Conservation (phyloP, 2,888 invertebrate species). For the Prenolepis imparis region DNA sequence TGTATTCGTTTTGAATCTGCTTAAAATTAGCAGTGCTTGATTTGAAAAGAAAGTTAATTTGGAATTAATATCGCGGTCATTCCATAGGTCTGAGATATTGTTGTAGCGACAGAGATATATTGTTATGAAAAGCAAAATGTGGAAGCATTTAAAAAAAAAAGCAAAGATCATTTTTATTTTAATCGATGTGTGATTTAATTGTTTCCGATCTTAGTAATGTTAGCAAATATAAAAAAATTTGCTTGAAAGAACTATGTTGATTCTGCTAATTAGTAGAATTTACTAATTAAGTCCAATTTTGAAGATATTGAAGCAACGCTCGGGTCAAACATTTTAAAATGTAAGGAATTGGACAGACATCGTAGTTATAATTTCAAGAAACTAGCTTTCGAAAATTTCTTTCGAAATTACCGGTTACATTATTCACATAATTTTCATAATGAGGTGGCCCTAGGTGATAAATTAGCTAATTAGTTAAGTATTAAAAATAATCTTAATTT, state of each 20-base stretch:
- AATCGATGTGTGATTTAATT: neutral
- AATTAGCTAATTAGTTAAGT: neutral
- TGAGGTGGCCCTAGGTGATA: neutral
- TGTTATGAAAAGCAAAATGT: neutral
- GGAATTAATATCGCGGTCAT: neutral
- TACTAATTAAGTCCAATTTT: constrained; percentile 30
- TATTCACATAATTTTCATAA: neutral
- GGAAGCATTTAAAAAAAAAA: neutral
- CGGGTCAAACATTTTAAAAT: neutral
- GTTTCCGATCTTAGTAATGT: neutral
- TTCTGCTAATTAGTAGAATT: constrained; percentile 9
- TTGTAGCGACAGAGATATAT: neutral
- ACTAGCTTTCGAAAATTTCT: constrained; percentile 1
- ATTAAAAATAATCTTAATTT: neutral
- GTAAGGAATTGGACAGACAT: constrained; percentile 5
- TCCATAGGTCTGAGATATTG: neutral
- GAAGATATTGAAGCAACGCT: neutral
- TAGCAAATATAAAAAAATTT: neutral
- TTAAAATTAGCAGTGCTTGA: constrained; percentile 7
- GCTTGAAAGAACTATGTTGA: neutral
- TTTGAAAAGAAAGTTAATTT: neutral
- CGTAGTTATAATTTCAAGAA: neutral
- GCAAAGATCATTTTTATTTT: neutral
- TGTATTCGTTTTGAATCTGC: neutral
- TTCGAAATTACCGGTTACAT: neutral